A percentile compares a stretch with the other conserved stretches of the same genome.
Evolutionary conservation across 2,113 vertebrate species (phyloP).

Genomic region (Bos javanicus): DNA sequence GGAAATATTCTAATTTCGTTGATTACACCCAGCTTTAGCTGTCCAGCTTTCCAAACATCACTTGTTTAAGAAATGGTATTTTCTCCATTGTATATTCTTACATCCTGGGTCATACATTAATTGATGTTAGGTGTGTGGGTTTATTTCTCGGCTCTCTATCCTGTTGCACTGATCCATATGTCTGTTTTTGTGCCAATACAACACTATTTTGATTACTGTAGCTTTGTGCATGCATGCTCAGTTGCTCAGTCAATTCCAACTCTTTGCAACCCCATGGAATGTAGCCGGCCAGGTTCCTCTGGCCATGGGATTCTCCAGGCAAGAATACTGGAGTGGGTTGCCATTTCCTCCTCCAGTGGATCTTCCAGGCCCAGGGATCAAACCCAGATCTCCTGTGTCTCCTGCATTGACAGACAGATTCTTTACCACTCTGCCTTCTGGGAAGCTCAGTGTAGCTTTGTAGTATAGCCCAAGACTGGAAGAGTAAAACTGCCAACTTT

Average conservation of each 20-base stretch:
- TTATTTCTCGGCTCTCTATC: neutral
- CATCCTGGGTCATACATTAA: neutral
- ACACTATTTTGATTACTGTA: neutral
- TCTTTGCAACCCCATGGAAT: neutral
- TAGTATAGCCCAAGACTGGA: neutral
- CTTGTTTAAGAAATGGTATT: neutral
- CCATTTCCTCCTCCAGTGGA: neutral
- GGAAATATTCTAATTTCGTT: neutral
- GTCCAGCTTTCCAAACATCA: neutral
- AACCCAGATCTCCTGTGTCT: neutral
- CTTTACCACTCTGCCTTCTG: neutral
- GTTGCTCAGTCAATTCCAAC: neutral
- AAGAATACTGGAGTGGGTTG: neutral
- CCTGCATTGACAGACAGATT: neutral
- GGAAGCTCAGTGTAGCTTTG: neutral
- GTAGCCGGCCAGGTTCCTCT: neutral
- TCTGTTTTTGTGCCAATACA: neutral
- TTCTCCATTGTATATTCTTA: neutral
- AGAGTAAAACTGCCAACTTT: neutral
- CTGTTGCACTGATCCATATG: neutral
- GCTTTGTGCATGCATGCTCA: neutral
- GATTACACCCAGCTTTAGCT: neutral
- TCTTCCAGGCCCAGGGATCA: neutral
- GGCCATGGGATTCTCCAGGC: neutral
- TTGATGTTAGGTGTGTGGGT: neutral